Percentiles rank a stretch among this genome's conserved stretches.
These are phyloP conservation scores for Allophyes oxyacanthae DNA, from an alignment of 2,888 invertebrate genomes.

Conservation along the genomic window DNA sequence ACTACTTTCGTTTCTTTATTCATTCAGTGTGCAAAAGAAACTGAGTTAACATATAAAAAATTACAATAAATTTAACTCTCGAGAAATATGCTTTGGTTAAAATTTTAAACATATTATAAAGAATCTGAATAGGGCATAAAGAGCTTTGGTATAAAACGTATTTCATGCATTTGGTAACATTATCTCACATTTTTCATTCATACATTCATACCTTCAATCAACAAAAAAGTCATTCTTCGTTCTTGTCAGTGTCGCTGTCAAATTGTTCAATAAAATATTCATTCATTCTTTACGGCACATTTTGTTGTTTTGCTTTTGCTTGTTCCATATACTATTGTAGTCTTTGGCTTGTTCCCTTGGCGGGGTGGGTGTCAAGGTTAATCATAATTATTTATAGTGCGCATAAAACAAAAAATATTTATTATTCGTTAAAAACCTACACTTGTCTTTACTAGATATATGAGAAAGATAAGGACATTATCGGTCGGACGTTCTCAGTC, in stretches of 20 bases:
- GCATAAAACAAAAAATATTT: constrained; percentile 28
- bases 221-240: too few species aligned
- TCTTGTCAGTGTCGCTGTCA: constrained; percentile 26
- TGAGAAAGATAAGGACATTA: constrained; percentile 56
- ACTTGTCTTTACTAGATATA: constrained; percentile 32
- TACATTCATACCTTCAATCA: neutral
- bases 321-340: too few species aligned
- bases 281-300: too few species aligned
- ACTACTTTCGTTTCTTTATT: too few species aligned
- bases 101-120: too few species aligned
- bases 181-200: neutral
- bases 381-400: constrained; percentile 33
- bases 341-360: constrained; percentile 47
- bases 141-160: neutral
- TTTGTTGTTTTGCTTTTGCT: constrained; percentile 1
- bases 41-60: too few species aligned
- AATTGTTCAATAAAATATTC: neutral
- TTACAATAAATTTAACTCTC: too few species aligned
- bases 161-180: constrained; percentile 13
- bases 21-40: too few species aligned
- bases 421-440: constrained; percentile 11
- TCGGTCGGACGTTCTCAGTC: constrained; percentile 84
- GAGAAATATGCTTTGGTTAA: too few species aligned
- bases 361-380: constrained; percentile 43
- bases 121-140: too few species aligned